These are phyloP conservation scores for Protomyctophum bolini DNA, from an alignment of 2,113 vertebrate species.

Conservation along the genomic window DNA sequence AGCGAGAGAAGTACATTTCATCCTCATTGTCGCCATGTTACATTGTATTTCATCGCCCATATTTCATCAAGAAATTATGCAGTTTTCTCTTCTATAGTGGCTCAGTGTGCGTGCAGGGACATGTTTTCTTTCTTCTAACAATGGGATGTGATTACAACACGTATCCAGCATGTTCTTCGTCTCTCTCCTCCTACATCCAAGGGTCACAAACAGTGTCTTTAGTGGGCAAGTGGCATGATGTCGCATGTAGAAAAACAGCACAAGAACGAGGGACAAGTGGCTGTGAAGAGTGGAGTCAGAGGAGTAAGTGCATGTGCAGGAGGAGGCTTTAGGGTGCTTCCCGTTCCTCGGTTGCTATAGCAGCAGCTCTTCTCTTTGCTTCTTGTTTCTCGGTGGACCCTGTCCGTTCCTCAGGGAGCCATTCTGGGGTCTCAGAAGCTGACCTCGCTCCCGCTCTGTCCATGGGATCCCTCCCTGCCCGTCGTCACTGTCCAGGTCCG, in stretches of 20 bases:
- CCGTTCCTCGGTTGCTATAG: conserved; percentile 68
- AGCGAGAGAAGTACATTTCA: conserved; percentile 50
- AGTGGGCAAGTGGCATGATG: conserved; percentile 45
- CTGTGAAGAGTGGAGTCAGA: neutral
- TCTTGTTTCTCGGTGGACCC: conserved; percentile 83
- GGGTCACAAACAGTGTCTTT: conserved; percentile 25
- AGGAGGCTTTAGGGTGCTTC: conserved; percentile 13
- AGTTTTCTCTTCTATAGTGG: conserved; percentile 36
- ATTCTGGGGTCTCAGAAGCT: conserved; percentile 90
- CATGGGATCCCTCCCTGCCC: conserved; percentile 85
- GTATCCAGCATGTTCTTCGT: conserved; percentile 42
- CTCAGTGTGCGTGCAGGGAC: conserved; percentile 64
- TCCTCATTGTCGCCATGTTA: conserved; percentile 57
- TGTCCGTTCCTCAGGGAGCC: conserved; percentile 92
- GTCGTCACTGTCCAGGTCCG: conserved; percentile 94
- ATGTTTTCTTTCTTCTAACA: conserved; percentile 25
- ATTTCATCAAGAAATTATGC: conserved; percentile 18
- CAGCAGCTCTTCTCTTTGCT: conserved; percentile 79
- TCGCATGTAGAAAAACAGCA: conserved; percentile 42
- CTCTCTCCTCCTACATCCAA: conserved; percentile 8
- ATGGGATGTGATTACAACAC: conserved; percentile 39
- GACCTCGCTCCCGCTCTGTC: conserved; percentile 93
- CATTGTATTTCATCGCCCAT: conserved; percentile 13
- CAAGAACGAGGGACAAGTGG: conserved; percentile 14
- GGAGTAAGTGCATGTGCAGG: conserved; percentile 14